These are phyloP conservation scores for Leuctra nigra DNA, from an alignment of 2,888 invertebrate species.

Conservation along the genomic window DNA sequence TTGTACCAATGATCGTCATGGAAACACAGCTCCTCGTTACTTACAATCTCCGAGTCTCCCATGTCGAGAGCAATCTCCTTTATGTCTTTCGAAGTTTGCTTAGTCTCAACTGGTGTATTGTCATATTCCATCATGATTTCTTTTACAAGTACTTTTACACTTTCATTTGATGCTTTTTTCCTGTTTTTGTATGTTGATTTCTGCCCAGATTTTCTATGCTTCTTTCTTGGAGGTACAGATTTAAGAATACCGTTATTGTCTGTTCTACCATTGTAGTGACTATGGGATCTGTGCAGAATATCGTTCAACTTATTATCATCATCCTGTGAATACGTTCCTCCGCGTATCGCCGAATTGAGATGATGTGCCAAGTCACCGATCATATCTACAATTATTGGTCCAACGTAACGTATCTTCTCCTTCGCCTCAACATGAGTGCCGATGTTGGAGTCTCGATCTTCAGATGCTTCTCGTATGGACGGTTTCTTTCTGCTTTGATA, in stretches of 20 bases:
- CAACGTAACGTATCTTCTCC: background rate
- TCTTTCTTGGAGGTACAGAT: slow-evolving; percentile 1
- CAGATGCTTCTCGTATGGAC: background rate
- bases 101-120: too few relatives aligned
- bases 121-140: background rate
- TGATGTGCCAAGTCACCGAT: slow-evolving; percentile 19
- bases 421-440: background rate
- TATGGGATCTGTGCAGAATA: too few relatives aligned
- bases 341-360: background rate
- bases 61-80: too few relatives aligned
- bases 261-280: too few relatives aligned
- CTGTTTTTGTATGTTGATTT: background rate
- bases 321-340: too few relatives aligned
- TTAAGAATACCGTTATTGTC: too few relatives aligned
- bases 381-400: slow-evolving; percentile 20
- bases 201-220: background rate
- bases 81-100: too few relatives aligned
- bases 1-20: too few relatives aligned
- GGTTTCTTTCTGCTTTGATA: background rate
- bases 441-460: background rate
- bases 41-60: too few relatives aligned
- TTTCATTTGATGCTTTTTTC: too few relatives aligned
- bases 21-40: too few relatives aligned
- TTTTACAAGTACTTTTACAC: background rate
- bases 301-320: too few relatives aligned